Evolutionary conservation across 2,797 vertebrate genomes (phyloP).

Genomic region (Tapirus indicus): DNA sequence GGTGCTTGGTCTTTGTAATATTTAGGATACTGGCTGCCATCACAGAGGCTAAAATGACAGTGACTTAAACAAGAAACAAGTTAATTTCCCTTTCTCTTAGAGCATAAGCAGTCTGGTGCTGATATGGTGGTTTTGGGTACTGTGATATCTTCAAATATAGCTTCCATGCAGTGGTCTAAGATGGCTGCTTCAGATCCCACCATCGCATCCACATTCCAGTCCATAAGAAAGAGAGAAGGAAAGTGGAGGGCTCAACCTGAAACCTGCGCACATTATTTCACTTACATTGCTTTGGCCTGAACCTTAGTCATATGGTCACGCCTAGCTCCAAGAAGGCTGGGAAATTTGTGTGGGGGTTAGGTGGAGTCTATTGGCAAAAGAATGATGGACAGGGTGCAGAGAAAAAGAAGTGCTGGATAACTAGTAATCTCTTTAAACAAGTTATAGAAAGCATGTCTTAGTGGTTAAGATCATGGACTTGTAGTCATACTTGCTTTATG

Average conservation of each 20-base stretch:
- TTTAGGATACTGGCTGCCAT: not conserved
- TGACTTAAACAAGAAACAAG: not conserved
- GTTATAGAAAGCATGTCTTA: not conserved
- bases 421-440: not conserved
- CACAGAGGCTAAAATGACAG: not conserved
- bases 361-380: not conserved
- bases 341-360: not conserved
- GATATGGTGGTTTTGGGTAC: not conserved
- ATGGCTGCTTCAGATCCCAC: not conserved
- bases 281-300: not conserved
- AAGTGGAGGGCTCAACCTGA: not conserved
- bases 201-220: not conserved
- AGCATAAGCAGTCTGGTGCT: not conserved
- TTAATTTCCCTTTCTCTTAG: not conserved
- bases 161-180: not conserved
- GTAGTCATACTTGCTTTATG: not conserved
- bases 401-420: not conserved
- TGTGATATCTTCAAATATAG: not conserved
- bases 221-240: not conserved
- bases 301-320: not conserved
- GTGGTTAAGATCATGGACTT: not conserved
- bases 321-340: not conserved
- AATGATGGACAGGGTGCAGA: not conserved
- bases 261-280: not conserved
- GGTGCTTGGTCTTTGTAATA: not conserved